Evolutionary conservation across 2,888 invertebrate genomes (phyloP).

Genomic region (Nephrocerus scutellatus): DNA sequence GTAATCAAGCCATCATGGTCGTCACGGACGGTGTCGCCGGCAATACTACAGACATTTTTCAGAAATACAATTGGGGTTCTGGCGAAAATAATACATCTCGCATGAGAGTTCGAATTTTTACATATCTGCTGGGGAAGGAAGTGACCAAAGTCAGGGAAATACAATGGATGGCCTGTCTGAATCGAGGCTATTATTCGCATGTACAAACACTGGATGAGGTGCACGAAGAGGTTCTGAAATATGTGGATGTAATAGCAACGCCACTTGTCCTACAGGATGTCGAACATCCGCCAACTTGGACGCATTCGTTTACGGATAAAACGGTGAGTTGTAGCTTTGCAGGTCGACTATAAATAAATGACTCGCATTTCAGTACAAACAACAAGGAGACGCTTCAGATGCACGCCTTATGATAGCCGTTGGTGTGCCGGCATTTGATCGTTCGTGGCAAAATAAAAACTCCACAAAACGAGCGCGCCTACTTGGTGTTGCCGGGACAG

Average conservation of each 20-base stretch:
- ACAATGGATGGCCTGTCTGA: slow-evolving; percentile 90
- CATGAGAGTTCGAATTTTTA: slow-evolving; percentile 86
- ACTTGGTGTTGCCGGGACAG: slow-evolving; percentile 89
- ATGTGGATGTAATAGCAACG: slow-evolving; percentile 88
- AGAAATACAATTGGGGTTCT: slow-evolving; percentile 68
- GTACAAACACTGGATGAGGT: slow-evolving; percentile 94
- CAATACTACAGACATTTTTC: slow-evolving; percentile 78
- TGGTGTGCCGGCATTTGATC: slow-evolving; percentile 86
- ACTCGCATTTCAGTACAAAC: slow-evolving; percentile 31
- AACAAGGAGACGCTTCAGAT: slow-evolving; percentile 26
- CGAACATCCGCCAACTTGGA: slow-evolving; percentile 86
- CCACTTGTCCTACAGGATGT: slow-evolving; percentile 69
- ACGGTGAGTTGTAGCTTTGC: slow-evolving; percentile 67
- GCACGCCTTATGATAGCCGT: slow-evolving; percentile 78
- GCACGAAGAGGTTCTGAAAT: slow-evolving; percentile 90
- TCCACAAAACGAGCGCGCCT: slow-evolving; percentile 56
- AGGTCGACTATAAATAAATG: neutral
- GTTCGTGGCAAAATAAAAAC: slow-evolving; percentile 52
- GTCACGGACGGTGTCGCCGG: slow-evolving; percentile 92
- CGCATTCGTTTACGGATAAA: slow-evolving; percentile 83
- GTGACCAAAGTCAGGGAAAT: slow-evolving; percentile 84
- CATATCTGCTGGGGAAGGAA: slow-evolving; percentile 91
- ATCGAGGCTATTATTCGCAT: slow-evolving; percentile 92
- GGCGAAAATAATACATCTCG: slow-evolving; percentile 56
- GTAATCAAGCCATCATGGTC: slow-evolving; percentile 95